Conservation (phyloP, 37 sponge, comb jelly and placozoan species). For the Trichoplax adhaerens region DNA sequence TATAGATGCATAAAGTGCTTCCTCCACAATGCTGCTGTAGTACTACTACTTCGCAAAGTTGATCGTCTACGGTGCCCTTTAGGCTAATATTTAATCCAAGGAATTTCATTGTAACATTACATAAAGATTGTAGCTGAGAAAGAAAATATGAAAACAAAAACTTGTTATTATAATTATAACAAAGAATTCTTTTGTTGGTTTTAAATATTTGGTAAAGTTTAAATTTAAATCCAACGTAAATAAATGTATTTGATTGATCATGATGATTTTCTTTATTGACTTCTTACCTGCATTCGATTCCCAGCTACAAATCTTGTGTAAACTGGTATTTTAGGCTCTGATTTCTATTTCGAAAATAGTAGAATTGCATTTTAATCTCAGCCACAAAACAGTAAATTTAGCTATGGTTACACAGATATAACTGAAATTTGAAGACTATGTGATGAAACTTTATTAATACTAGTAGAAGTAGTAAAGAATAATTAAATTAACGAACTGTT, state of each 20-base stretch:
- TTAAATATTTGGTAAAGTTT: neutral
- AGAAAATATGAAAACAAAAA: neutral
- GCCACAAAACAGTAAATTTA: too few relatives aligned
- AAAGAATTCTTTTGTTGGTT: neutral
- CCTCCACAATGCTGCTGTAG: slow-evolving; percentile 95
- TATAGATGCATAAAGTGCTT: slow-evolving; percentile 66
- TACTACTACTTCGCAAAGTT: slow-evolving; percentile 28
- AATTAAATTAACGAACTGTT: too few relatives aligned
- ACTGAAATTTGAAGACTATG: too few relatives aligned
- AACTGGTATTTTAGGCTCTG: too few relatives aligned
- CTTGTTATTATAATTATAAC: slow-evolving; percentile 6
- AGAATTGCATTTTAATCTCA: too few relatives aligned
- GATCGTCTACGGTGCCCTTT: slow-evolving; percentile 10
- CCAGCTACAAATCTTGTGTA: too few relatives aligned
- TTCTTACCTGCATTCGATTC: too few relatives aligned
- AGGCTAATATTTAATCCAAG: slow-evolving; percentile 35
- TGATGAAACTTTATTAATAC: too few relatives aligned
- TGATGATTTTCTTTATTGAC: too few relatives aligned
- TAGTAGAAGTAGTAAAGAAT: too few relatives aligned
- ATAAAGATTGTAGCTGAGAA: slow-evolving; percentile 33
- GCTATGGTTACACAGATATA: too few relatives aligned
- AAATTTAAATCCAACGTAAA: neutral
- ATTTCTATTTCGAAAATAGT: too few relatives aligned
- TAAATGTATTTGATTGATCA: neutral
- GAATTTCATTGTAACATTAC: slow-evolving; percentile 36